Evolutionary conservation across 2,113 vertebrate genomes (phyloP), one percentile per base, ranked within the genome.

Genomic region (Hyperopisus bebe): DNA sequence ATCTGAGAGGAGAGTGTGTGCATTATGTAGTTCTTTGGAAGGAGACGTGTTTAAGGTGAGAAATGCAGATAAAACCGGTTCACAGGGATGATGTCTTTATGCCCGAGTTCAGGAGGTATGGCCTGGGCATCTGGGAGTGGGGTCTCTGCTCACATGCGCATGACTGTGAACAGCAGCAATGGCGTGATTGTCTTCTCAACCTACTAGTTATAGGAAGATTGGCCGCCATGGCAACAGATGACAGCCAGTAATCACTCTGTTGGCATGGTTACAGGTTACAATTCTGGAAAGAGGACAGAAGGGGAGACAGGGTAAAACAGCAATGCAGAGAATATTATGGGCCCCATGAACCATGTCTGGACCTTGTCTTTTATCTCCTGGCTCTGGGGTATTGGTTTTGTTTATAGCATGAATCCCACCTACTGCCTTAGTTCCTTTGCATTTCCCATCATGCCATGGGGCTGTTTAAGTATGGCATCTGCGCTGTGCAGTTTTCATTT

Each of bases 201-300:
- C 87, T 51, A 80, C 85, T 92, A 90, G 91, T 91, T 93, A 92
- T 83, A 94, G 94, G 90, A 92, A 90, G 91, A 92, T 87, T 92
- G 50, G 92, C 94, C 90, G 84, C 94, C 92, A 95, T 95, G 94
- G 94, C 93, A 96, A 96, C 95, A 92, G 92, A 94, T 94, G 95
- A 94, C 93, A 95, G 94, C 92, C 91, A 94, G 92, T 93, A 93
- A 93, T 96, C 93, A 94, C 93, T 85, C 47, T 58, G 95, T 96
- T 95, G 96, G 94, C 95, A 96, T 96, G 95, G 95, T 93, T 95
- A 96, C 96, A 94, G 92, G 91, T 95, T 94, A 94, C 94, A 91
- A 91, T 92, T 91, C 90, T 92, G 35, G n/a, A 53, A 90, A 90
- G 70, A 91, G 93, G 92, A 86, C 48, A 84, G 62, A 91, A 91